Evolutionary conservation across 2,888 invertebrate species (phyloP), one percentile per base, ranked within the genome.

Genomic region (Acronicta alni): DNA sequence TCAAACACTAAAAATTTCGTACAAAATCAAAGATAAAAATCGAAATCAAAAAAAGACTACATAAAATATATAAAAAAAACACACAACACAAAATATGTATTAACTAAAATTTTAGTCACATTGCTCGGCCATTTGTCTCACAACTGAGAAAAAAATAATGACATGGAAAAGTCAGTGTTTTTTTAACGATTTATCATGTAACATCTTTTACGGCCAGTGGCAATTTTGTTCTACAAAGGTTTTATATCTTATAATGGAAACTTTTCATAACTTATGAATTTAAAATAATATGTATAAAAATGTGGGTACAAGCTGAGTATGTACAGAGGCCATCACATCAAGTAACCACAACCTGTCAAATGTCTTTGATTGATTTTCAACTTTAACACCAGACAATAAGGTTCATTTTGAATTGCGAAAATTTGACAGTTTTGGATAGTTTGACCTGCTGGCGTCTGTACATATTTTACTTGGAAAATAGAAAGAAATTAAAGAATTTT

Each of bases 61-160:
- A 93, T 93, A 91, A 86, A 89, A 90, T 83, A 87, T 85, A 88
- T 80, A 86, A 63, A 74, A 88, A 89, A 92, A 92, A 94, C 92
- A 93, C 92, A 93, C 89, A 92, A 93, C 93, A 94, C 92, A 93
- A 92, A 93, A 90, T 80, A 86, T 74, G 59, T 73, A 65, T 69
- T 80, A 87, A 92, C 91, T 86, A 90, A 89, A 92, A 91, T 91
- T 92, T 93, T 84, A 90, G 88, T 94, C 91, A 94, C 93, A 94
- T 93, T 82, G 85, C 93, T 88, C 81, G 84, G 86, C 88, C 90
- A 91, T 91, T 86, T 87, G 76, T 83, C 77, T 81, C 78, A 81
- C 88, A 72, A 78, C 79, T 78, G 67, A 77, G 72, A 69, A 67
- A 67, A 77, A 66, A 65, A 61, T 81, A 89, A 89, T 92, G 83